Percentiles rank a stretch among this genome's conserved stretches.
These are phyloP conservation scores for Triplophysa dalaica DNA, from an alignment of 2,113 vertebrate genomes.

Conservation along the genomic window DNA sequence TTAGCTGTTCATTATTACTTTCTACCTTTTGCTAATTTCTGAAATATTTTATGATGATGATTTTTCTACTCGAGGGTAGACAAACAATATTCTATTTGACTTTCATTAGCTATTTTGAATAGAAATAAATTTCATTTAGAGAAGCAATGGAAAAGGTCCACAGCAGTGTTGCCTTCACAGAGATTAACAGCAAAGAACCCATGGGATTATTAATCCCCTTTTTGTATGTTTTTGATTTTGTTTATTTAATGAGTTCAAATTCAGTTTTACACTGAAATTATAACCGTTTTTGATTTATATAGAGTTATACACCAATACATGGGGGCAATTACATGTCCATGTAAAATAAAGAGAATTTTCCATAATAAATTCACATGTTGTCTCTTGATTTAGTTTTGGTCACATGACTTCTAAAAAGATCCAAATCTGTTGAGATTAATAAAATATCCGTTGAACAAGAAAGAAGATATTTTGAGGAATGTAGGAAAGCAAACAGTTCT, in stretches of 20 bases:
- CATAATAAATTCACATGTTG: constrained; percentile 45
- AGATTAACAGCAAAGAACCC: constrained; percentile 18
- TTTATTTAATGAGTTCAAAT: constrained; percentile 60
- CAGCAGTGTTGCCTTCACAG: background rate
- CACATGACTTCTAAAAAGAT: background rate
- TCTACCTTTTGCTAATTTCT: constrained; percentile 9
- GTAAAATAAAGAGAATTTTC: constrained; percentile 77
- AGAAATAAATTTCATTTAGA: too few species aligned
- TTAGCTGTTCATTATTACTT: background rate
- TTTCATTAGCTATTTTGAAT: constrained; percentile 3
- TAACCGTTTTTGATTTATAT: constrained; percentile 39
- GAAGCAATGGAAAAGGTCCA: background rate
- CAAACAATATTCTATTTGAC: background rate
- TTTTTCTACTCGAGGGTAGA: constrained; percentile 14
- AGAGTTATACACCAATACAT: constrained; percentile 58
- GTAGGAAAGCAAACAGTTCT: too few species aligned
- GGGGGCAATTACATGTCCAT: constrained; percentile 63
- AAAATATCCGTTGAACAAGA: background rate
- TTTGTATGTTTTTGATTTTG: constrained; percentile 28
- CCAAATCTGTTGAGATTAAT: background rate
- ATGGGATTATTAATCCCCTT: constrained; percentile 18
- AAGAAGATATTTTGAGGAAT: too few species aligned
- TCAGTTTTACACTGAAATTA: constrained; percentile 59
- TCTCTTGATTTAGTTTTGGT: background rate
- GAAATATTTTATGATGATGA: background rate